phyloP scores from a whole-genome alignment of 2,113 vertebrate genomes.

The Ramphastos sulfuratus region DNA sequence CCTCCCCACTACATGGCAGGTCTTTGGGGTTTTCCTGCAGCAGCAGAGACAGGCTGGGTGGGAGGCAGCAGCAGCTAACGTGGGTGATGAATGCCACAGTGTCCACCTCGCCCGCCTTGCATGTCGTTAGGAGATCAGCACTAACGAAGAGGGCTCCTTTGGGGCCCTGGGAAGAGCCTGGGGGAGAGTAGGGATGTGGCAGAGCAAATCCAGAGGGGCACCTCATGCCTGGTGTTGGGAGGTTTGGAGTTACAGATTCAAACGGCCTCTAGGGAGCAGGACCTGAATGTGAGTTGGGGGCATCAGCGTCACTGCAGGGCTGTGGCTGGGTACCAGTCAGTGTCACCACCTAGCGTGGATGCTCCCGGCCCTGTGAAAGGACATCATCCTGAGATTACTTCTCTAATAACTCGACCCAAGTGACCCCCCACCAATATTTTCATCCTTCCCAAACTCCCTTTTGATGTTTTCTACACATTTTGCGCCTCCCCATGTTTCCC shows the following conservation, averaged over 20 bases:
- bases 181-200: neutral
- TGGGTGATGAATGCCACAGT: rapidly evolving
- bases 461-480: neutral
- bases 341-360: neutral
- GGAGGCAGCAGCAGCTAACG: neutral
- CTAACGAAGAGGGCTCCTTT: neutral
- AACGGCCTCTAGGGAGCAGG: rapidly evolving
- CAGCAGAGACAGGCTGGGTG: neutral
- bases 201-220: neutral
- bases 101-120: rapidly evolving
- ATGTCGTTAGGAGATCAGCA: neutral
- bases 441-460: neutral
- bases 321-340: rapidly evolving
- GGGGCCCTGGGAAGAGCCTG: neutral
- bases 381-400: rapidly evolving
- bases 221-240: rapidly evolving
- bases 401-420: neutral
- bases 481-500: neutral
- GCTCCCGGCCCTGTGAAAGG: neutral
- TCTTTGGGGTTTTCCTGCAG: neutral
- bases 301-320: neutral
- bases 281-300: neutral
- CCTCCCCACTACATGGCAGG: neutral
- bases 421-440: neutral
- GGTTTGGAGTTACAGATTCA: rapidly evolving